phyloP scores from a whole-genome alignment of 2,113 vertebrate species.

The Cololabis saira region DNA sequence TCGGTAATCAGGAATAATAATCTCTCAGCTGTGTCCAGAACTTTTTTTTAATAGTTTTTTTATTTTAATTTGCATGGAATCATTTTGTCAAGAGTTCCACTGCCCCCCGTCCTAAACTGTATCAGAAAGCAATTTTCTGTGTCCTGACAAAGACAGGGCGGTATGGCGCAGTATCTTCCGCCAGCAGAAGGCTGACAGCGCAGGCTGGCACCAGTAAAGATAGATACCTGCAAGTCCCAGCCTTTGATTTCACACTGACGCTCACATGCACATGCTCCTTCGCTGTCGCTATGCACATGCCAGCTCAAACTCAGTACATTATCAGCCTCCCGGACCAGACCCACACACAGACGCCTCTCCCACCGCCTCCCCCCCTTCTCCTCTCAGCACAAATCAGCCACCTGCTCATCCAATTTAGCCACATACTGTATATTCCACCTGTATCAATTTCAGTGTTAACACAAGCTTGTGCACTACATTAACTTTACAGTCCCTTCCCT shows the following conservation, averaged over 20 bases:
- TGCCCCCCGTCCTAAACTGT: slow-evolving; percentile 38
- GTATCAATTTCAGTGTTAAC: slow-evolving; percentile 47
- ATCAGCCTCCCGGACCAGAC: slow-evolving; percentile 27
- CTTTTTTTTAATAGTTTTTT: too few relatives aligned
- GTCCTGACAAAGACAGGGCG: slow-evolving; percentile 10
- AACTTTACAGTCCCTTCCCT: not conserved
- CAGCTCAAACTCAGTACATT: slow-evolving; percentile 6
- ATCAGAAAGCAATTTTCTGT: slow-evolving; percentile 50
- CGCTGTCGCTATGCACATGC: not conserved
- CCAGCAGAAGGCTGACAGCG: slow-evolving; percentile 30
- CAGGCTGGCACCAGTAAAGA: slow-evolving; percentile 22
- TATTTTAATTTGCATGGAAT: slow-evolving; percentile 39
- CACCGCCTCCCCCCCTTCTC: too few relatives aligned
- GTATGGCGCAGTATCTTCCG: slow-evolving; percentile 26
- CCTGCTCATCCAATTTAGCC: slow-evolving; percentile 61
- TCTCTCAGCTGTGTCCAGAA: slow-evolving; percentile 35
- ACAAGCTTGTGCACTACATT: slow-evolving; percentile 11
- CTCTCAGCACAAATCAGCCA: slow-evolving; percentile 53
- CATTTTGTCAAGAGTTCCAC: slow-evolving; percentile 26
- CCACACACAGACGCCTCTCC: not conserved
- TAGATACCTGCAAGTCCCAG: slow-evolving; percentile 30
- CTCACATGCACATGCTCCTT: not conserved
- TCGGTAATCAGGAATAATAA: slow-evolving; percentile 4
- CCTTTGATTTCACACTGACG: slow-evolving; percentile 41
- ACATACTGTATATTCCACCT: slow-evolving; percentile 44